Conservation (phyloP, 2,888 invertebrate genomes). For the Tuberolachnus salignus region DNA sequence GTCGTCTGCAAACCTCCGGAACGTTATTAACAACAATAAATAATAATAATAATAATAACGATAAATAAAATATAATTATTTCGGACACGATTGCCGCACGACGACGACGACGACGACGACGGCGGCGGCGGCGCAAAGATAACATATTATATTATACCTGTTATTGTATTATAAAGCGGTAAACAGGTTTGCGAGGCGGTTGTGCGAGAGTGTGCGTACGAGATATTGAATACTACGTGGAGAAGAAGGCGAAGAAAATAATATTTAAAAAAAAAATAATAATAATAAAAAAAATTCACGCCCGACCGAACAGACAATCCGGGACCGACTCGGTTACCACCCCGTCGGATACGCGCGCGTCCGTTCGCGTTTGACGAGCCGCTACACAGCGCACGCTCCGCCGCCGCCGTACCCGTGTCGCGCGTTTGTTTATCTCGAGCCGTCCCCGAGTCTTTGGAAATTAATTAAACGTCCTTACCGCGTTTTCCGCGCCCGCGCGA, state of each 20-base stretch:
- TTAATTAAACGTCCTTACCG: too few species aligned
- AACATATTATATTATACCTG: not conserved
- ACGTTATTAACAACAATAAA: not conserved
- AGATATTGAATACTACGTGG: conserved; percentile 10
- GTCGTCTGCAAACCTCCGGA: not conserved
- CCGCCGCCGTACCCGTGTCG: not conserved
- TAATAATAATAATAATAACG: conserved; percentile 33
- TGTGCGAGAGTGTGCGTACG: conserved; percentile 8
- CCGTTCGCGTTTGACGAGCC: conserved; percentile 48
- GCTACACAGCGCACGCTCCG: conserved; percentile 31
- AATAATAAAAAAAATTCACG: conserved; percentile 39
- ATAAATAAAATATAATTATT: conserved; percentile 47
- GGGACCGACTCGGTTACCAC: conserved; percentile 1
- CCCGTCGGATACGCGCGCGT: conserved; percentile 11
- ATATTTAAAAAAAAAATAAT: conserved; percentile 29
- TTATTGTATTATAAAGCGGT: not conserved
- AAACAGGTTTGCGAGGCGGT: conserved; percentile 32
- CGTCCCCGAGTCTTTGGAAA: conserved; percentile 19
- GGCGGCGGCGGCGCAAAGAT: too few species aligned
- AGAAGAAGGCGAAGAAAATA: conserved; percentile 17
- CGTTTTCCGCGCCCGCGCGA: too few species aligned
- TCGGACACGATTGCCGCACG: conserved; percentile 34
- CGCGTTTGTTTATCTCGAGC: not conserved
- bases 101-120: too few species aligned
- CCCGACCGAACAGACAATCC: conserved; percentile 38